phyloP scores from a whole-genome alignment of 2,113 vertebrate species.

The Aptenodytes patagonicus region DNA sequence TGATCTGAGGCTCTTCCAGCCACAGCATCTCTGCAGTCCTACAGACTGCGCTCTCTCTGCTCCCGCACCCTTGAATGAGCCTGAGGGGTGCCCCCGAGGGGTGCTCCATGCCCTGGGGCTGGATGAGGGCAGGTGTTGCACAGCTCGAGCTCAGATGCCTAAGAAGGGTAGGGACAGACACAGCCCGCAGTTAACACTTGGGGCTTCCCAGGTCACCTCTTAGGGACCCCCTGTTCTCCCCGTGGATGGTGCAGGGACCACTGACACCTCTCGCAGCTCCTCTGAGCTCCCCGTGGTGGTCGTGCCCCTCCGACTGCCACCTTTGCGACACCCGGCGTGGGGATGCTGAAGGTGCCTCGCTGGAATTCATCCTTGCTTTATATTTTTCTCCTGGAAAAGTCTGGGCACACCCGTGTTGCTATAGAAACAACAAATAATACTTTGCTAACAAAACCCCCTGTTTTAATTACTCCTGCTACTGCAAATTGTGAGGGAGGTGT shows the following conservation, averaged over 20 bases:
- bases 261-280: neutral
- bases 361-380: neutral
- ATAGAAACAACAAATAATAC: neutral
- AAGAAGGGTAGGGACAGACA: neutral
- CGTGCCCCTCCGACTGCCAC: neutral
- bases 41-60: fast-evolving
- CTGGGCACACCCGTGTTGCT: neutral
- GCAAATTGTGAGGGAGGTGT: neutral
- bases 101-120: neutral
- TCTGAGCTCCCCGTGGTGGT: fast-evolving
- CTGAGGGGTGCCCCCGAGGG: no score
- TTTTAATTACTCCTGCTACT: neutral
- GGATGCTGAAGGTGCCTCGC: neutral
- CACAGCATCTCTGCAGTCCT: neutral
- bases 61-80: neutral
- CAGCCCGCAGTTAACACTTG: no score
- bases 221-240: neutral
- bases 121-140: neutral
- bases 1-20: neutral
- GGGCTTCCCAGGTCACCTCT: neutral
- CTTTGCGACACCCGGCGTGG: fast-evolving
- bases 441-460: neutral
- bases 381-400: neutral
- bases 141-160: neutral
- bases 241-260: neutral